Base-by-base conservation (phyloP, 2,888 invertebrate species). In the Mylabris sibirica region DNA sequence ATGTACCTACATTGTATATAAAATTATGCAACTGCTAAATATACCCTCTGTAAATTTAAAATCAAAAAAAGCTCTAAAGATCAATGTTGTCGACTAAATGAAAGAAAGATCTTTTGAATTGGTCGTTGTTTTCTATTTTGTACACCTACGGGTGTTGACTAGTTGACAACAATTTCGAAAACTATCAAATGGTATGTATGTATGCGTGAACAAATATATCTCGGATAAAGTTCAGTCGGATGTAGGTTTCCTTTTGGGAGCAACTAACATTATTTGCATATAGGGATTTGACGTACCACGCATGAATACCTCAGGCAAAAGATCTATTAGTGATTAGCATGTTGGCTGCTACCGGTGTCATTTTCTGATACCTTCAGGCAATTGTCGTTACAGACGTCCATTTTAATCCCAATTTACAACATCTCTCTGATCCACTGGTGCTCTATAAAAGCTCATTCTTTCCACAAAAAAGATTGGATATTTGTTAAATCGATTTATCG, bases 321-420 rank as follows among this genome's bases (percentile, higher is more conserved):
- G 67, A 65, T 67, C 64, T 67, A 57, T 57, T 67, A 70, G 60
- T 67, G 64, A 70, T 67, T 70, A 70, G 65, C 67, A 67, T 70
- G 67, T 67, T 65, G 67, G 65, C 67, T 64, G 59, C 67, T 68
- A 67, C 70, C 60, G 67, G 70, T 70, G 65, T 67, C 70, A 65
- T 64, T 70, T 68, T 64, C 67, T 57, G 62, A 62, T 67, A 64
- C 65, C 66, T 60, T 44, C 35, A 66, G 65, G 66, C 69, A 69
- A 20, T 66, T 53, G 69, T 62, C 61, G 61, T 57, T 57, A 66
- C 66, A 69, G 63, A 63, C 65, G 60, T 69, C 63, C 69, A 53
- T 17, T 69, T 59, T 66, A 69, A 61, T 66, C 61, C 30, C 12
- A 9, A 57, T 57, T 11, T 14, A 8, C 24, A 24, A 14, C 4